Evolutionary conservation across 2,888 invertebrate genomes (phyloP).

Genomic region (Sussaba pulchella): DNA sequence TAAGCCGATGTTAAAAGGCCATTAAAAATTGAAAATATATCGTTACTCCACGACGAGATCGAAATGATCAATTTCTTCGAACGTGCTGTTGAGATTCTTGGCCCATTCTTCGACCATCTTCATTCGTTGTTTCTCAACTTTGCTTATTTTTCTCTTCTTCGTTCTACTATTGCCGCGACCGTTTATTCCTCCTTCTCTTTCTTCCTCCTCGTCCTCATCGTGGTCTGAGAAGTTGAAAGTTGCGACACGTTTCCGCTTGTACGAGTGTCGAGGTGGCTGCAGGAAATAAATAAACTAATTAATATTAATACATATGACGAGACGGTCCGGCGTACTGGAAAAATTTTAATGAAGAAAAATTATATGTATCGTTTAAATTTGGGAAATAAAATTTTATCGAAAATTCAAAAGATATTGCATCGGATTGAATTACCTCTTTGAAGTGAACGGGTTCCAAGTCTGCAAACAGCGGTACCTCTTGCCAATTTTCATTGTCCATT

Average conservation of each 20-base stretch:
- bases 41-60: constrained; percentile 78
- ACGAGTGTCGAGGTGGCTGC: constrained; percentile 78
- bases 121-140: constrained; percentile 70
- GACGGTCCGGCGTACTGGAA: too few species aligned
- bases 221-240: constrained; percentile 65
- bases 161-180: constrained; percentile 23
- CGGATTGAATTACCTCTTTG: constrained; percentile 74
- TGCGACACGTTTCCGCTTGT: constrained; percentile 75
- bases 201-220: constrained; percentile 61
- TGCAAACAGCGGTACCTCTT: constrained; percentile 73
- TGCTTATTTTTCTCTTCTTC: constrained; percentile 67
- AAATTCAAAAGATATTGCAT: too few species aligned
- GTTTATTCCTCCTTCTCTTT: constrained; percentile 11
- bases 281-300: constrained; percentile 64
- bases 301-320: too few species aligned
- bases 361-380: too few species aligned
- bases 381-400: too few species aligned
- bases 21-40: constrained; percentile 12
- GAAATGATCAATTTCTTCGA: constrained; percentile 78
- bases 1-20: too few species aligned
- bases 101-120: constrained; percentile 76
- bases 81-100: constrained; percentile 76
- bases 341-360: too few species aligned
- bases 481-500: constrained; percentile 32
- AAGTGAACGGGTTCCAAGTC: constrained; percentile 78